Evolutionary conservation across 2,888 invertebrate species (phyloP).

Genomic region (Bhutanitis thaidina): DNA sequence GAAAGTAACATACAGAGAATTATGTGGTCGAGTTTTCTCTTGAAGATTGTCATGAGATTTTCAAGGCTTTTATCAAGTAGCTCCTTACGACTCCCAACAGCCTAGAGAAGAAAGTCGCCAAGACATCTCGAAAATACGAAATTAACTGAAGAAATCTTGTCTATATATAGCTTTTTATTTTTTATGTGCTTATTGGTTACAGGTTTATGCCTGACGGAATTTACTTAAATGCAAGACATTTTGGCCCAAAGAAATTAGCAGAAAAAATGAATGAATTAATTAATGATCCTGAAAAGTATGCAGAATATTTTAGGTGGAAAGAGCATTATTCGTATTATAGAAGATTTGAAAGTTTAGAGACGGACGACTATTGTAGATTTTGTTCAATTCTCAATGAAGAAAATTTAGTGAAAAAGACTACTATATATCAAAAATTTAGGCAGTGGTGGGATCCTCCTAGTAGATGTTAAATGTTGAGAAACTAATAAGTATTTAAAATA

Average conservation of each 20-base stretch:
- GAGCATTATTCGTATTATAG: constrained; percentile 55
- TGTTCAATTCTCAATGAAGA: constrained; percentile 54
- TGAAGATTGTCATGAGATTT: too few relatives aligned
- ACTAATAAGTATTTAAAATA: too few relatives aligned
- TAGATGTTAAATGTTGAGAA: constrained; percentile 20
- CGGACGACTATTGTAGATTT: constrained; percentile 59
- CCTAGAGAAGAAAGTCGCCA: too few relatives aligned
- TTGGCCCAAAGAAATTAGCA: constrained; percentile 43
- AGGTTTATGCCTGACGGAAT: constrained; percentile 64
- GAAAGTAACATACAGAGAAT: too few relatives aligned
- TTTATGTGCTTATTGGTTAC: too few relatives aligned
- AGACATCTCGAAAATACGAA: too few relatives aligned
- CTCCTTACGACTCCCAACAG: too few relatives aligned
- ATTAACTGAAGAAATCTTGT: too few relatives aligned
- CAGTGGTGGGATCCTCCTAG: constrained; percentile 54
- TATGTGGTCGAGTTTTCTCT: too few relatives aligned
- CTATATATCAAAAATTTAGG: constrained; percentile 44
- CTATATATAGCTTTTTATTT: too few relatives aligned
- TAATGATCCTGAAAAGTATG: constrained; percentile 43
- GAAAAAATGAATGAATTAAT: constrained; percentile 50
- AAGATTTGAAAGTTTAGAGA: constrained; percentile 41
- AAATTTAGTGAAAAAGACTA: constrained; percentile 33
- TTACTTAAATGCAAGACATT: constrained; percentile 51
- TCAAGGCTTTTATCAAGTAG: too few relatives aligned
- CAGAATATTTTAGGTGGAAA: constrained; percentile 58